Percentiles rank a stretch among this genome's conserved stretches.
These are phyloP conservation scores for Perdita meconis DNA, from an alignment of 2,888 invertebrate species.

Conservation along the genomic window DNA sequence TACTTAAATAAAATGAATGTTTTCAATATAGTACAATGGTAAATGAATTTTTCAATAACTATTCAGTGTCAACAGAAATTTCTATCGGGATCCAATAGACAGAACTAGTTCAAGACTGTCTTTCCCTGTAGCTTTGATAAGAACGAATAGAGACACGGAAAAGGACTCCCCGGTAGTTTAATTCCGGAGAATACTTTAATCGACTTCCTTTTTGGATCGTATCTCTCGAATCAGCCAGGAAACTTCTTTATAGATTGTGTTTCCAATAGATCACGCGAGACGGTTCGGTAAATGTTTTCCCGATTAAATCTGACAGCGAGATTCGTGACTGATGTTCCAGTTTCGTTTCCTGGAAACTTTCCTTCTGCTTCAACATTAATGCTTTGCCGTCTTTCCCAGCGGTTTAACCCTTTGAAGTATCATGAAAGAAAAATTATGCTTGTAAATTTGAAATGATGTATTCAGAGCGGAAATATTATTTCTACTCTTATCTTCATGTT, in stretches of 20 bases:
- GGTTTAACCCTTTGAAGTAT: too few relatives aligned
- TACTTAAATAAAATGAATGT: too few relatives aligned
- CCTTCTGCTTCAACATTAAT: too few relatives aligned
- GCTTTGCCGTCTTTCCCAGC: too few relatives aligned
- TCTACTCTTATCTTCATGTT: not conserved
- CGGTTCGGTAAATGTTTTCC: constrained; percentile 13
- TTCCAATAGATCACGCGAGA: constrained; percentile 14
- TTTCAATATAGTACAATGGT: not conserved
- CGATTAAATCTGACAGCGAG: constrained; percentile 41
- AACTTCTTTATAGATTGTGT: constrained; percentile 27
- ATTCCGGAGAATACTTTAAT: constrained; percentile 10
- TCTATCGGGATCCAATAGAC: too few relatives aligned
- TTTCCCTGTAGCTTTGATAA: not conserved
- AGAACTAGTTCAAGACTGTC: too few relatives aligned
- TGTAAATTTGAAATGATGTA: not conserved
- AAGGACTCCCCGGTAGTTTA: too few relatives aligned
- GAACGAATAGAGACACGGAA: too few relatives aligned
- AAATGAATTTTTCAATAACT: too few relatives aligned
- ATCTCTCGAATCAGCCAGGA: constrained; percentile 17
- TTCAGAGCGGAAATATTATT: not conserved
- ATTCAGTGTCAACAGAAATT: too few relatives aligned
- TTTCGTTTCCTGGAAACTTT: constrained; percentile 7
- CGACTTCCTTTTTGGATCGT: constrained; percentile 8
- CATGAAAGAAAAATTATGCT: too few relatives aligned
- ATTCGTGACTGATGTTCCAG: constrained; percentile 2